Evolutionary conservation across 1,140 invertebrate species (phyloP).

Genomic region (Glossosoma conforme): DNA sequence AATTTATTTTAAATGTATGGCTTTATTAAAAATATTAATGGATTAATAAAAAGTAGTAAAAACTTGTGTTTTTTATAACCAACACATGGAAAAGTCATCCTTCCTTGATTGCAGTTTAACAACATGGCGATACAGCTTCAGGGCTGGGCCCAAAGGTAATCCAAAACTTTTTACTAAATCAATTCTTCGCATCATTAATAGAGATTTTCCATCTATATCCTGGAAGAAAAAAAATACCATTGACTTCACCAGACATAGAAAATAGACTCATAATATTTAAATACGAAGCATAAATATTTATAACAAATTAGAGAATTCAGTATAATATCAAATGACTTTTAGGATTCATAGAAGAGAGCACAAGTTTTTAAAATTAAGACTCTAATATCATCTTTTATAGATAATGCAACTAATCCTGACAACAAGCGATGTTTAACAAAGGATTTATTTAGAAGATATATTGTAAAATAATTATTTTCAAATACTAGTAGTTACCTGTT

Average conservation of each 20-base stretch:
- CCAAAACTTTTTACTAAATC: conserved; percentile 76
- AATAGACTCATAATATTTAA: not conserved
- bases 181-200: conserved; percentile 71
- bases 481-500: conserved; percentile 72
- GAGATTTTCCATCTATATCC: conserved; percentile 83
- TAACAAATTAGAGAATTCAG: not conserved
- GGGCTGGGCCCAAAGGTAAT: conserved; percentile 76
- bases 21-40: not conserved
- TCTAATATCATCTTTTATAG: too few relatives aligned
- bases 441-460: too few relatives aligned
- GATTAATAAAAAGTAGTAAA: conserved; percentile 17
- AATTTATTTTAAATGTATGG: not conserved
- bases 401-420: too few relatives aligned
- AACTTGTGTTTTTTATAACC: conserved; percentile 37
- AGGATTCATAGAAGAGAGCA: too few relatives aligned
- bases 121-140: conserved; percentile 79
- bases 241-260: conserved; percentile 28
- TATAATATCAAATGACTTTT: too few relatives aligned
- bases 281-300: not conserved
- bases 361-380: too few relatives aligned
- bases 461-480: too few relatives aligned
- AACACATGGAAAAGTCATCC: conserved; percentile 64
- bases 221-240: conserved; percentile 48
- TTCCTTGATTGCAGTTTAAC: conserved; percentile 63
- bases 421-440: too few relatives aligned